These are phyloP conservation scores for Polydesmus complanatus DNA, from an alignment of 2,888 invertebrate species.

Conservation along the genomic window DNA sequence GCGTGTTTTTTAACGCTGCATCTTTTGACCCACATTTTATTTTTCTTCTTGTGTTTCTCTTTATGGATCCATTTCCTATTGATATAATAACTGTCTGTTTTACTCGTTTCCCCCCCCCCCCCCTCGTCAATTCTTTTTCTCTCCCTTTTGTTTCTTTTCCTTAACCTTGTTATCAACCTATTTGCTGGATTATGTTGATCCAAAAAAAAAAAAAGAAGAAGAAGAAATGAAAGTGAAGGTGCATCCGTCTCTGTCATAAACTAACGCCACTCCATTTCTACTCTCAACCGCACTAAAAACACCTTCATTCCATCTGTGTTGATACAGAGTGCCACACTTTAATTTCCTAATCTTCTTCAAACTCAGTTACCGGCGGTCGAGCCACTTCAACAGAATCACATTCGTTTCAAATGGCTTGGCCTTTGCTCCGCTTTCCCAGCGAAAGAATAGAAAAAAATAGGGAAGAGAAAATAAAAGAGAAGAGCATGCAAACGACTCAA, in stretches of 20 bases:
- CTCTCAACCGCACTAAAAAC: not conserved
- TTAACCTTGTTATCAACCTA: conserved; percentile 13
- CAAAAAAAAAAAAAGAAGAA: not conserved
- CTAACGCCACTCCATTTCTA: too few relatives aligned
- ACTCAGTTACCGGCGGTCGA: too few relatives aligned
- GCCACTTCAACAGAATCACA: too few relatives aligned
- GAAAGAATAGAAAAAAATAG: too few relatives aligned
- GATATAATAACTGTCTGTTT: too few relatives aligned
- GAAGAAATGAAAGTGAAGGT: conserved; percentile 6
- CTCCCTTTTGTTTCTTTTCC: conserved; percentile 1
- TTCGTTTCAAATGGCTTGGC: too few relatives aligned
- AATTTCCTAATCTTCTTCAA: too few relatives aligned
- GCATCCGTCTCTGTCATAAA: conserved; percentile 14
- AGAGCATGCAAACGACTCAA: too few relatives aligned
- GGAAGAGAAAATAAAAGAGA: too few relatives aligned
- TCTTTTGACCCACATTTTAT: not conserved
- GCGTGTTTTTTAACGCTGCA: not conserved
- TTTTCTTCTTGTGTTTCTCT: not conserved
- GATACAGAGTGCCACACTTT: too few relatives aligned
- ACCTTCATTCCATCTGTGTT: not conserved
- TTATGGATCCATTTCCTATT: not conserved
- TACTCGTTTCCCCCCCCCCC: too few relatives aligned
- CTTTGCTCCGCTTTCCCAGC: too few relatives aligned
- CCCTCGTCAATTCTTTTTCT: not conserved
- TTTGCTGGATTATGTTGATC: conserved; percentile 14